Conservation (phyloP, 2,113 vertebrate genomes). For the Stomatorhinus ivindoensis region DNA sequence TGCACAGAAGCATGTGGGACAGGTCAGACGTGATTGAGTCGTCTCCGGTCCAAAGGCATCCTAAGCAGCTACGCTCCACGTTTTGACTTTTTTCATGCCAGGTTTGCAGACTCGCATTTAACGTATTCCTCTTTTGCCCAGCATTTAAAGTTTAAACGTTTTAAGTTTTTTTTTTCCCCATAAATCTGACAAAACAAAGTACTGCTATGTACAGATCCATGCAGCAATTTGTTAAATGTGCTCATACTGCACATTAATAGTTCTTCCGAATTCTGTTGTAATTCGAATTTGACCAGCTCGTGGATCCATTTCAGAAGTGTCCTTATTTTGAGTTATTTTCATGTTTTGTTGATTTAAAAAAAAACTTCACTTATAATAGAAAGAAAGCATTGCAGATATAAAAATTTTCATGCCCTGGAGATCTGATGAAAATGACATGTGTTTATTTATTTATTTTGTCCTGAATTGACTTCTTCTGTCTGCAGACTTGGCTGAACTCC, state of each 20-base stretch:
- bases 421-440: conserved; percentile 27
- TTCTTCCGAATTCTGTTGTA: neutral
- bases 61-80: neutral
- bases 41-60: neutral
- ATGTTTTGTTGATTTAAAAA: neutral
- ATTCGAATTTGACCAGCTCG: neutral
- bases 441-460: conserved; percentile 17
- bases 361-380: neutral
- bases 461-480: conserved; percentile 29
- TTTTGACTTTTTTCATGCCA: neutral
- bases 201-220: neutral
- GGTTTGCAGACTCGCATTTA: neutral
- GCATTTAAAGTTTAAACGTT: neutral
- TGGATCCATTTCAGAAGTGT: neutral
- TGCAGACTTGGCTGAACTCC: conserved; percentile 38
- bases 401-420: neutral
- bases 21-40: neutral
- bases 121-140: neutral
- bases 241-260: neutral
- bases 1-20: neutral
- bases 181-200: neutral
- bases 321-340: neutral
- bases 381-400: neutral
- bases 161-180: neutral
- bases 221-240: neutral